Evolutionary conservation across 2,113 vertebrate species (phyloP).

Genomic region (Okapia johnstoni): DNA sequence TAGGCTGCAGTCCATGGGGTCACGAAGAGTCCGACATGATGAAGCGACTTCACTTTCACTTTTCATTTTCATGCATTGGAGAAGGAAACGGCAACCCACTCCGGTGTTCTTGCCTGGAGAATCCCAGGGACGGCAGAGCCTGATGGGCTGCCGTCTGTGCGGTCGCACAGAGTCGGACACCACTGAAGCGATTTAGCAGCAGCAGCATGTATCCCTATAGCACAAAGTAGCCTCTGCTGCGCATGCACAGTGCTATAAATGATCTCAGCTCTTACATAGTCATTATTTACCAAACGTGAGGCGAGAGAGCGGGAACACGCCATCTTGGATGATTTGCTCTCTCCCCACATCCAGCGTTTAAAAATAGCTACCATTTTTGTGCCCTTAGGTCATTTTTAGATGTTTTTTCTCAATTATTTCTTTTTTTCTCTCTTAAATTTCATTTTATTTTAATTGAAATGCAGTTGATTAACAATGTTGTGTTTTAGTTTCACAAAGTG

Average conservation of each 20-base stretch:
- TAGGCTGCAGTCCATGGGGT: no score
- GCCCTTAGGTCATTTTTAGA: not conserved
- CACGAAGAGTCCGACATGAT: no score
- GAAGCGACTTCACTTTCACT: no score
- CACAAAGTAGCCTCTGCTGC: not conserved
- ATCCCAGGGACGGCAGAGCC: no score
- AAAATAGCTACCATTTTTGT: not conserved
- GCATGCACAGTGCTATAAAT: not conserved
- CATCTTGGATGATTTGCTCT: not conserved
- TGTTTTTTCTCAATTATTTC: not conserved
- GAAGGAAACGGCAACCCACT: no score
- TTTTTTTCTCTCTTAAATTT: not conserved
- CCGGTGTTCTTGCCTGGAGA: no score
- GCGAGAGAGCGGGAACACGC: not conserved
- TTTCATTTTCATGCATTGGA: no score
- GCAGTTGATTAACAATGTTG: not conserved
- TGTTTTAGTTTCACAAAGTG: not conserved
- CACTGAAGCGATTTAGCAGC: no score
- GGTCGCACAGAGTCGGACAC: no score
- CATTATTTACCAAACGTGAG: not conserved
- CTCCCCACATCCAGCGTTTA: not conserved
- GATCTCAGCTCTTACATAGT: not conserved
- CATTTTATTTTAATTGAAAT: not conserved
- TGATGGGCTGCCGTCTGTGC: no score
- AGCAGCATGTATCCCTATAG: not conserved